Base-by-base conservation (phyloP, 2,113 vertebrate genomes). In the Lepidothrix coronata region DNA sequence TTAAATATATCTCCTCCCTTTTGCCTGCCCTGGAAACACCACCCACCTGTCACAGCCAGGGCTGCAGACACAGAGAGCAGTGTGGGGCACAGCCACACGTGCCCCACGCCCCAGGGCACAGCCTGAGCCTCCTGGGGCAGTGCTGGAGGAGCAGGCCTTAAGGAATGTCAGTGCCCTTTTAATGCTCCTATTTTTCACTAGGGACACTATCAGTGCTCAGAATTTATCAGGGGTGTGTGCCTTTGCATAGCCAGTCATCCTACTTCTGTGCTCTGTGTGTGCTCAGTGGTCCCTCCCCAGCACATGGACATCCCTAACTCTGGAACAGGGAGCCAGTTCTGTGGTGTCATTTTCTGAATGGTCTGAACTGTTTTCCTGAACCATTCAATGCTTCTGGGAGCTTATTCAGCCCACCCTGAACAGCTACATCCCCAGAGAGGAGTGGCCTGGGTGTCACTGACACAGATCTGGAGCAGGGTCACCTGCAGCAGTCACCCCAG, bases 71-170 rank as follows among this genome's bases (percentile, higher is more conserved):
- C 12, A 8, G 52, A n/a, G 25, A 71, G 72, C 93, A 9, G 61
- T 1, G 2, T 0, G 25, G 8, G 59, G 77, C 46, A 62, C 55
- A 33, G 27, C 48, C 3, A 0, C 84, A 22, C 3, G 11, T 67
- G 76, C 13, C 37, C 2, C 0, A 28, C 21, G 41, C 71, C n/a
- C 28, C 62, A n/a, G 70, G 87, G 16, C 55, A 30, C 0, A 4
- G 59, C 41, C 11, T 0, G 1, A 44, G 35, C 37, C 2, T 3
- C 43, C 85, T 0, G 0, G 8, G 27, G 12, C n/a, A 8, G 2
- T 1, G 54, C 55, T 35, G 71, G 16, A 76, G 19, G 14, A 63
- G 35, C 80, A 68, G 20, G 27, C 72, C 44, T 11, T 1, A 4
- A 1, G 8, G 73, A 24, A 31, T 2, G 19, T 4, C 48, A 58